Evolutionary conservation across 2,113 vertebrate genomes (phyloP).

Genomic region (Melanocharis versteri): DNA sequence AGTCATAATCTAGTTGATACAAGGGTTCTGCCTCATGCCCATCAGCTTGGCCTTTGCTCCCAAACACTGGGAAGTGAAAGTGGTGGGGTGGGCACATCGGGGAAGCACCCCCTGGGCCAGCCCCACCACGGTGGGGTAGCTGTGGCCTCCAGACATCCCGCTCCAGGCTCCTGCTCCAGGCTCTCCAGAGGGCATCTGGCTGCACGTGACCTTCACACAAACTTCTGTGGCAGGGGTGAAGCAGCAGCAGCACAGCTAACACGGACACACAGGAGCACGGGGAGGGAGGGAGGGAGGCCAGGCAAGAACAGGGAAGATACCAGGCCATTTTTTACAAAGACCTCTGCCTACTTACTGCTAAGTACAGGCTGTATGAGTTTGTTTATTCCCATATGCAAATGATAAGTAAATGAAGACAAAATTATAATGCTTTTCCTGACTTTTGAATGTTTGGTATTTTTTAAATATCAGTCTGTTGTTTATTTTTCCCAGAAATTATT

Average conservation of each 20-base stretch:
- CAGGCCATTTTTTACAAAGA: background rate
- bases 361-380: background rate
- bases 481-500: background rate
- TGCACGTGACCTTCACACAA: accelerated
- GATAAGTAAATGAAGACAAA: background rate
- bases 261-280: background rate
- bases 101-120: background rate
- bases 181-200: background rate
- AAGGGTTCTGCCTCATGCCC: background rate
- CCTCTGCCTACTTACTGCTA: background rate
- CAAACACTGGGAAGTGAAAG: background rate
- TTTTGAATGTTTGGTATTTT: background rate
- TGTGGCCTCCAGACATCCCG: too few relatives aligned
- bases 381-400: background rate
- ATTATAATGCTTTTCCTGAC: background rate
- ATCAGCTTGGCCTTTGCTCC: background rate
- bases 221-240: background rate
- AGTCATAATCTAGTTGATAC: background rate
- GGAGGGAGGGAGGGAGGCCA: background rate
- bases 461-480: background rate
- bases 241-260: background rate
- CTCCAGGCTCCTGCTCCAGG: background rate
- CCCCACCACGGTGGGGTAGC: too few relatives aligned
- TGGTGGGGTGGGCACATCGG: accelerated
- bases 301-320: background rate